A percentile compares a stretch with the other conserved stretches of the same genome.
Evolutionary conservation across 2,113 vertebrate species (phyloP).

Genomic region (Rhea pennata): DNA sequence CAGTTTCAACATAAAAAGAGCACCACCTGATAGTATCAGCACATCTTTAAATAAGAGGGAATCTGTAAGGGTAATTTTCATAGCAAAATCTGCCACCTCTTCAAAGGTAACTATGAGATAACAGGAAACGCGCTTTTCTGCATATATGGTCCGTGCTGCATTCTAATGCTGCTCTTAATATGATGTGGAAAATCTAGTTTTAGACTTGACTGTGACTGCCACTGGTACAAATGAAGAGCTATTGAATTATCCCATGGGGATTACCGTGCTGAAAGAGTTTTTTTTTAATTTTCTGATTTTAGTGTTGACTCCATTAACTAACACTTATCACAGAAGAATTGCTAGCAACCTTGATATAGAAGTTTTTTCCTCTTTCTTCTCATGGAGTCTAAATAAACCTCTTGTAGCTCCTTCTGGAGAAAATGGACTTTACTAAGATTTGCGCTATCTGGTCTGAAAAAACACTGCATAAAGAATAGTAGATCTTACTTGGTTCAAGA

Average conservation of each 20-base stretch:
- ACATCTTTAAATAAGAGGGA: slow-evolving; percentile 32
- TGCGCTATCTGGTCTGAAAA: slow-evolving; percentile 14
- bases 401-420: neutral
- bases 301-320: neutral
- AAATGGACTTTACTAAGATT: neutral
- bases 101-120: slow-evolving; percentile 39
- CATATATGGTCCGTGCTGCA: neutral
- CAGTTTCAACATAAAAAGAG: slow-evolving; percentile 32
- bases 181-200: slow-evolving; percentile 15
- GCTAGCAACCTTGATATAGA: neutral
- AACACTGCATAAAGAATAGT: neutral
- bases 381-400: neutral
- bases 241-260: slow-evolving; percentile 29
- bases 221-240: neutral
- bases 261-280: neutral
- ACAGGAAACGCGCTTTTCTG: neutral
- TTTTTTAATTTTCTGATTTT: neutral
- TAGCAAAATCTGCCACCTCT: slow-evolving; percentile 10
- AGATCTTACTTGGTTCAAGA: neutral
- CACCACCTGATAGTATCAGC: neutral
- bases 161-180: slow-evolving; percentile 42
- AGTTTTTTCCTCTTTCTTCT: neutral
- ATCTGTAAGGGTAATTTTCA: slow-evolving; percentile 23
- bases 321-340: neutral
- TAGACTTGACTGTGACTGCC: neutral